These are phyloP conservation scores for Rhogogaster chlorosoma DNA, from an alignment of 2,888 invertebrate genomes.

Conservation along the genomic window DNA sequence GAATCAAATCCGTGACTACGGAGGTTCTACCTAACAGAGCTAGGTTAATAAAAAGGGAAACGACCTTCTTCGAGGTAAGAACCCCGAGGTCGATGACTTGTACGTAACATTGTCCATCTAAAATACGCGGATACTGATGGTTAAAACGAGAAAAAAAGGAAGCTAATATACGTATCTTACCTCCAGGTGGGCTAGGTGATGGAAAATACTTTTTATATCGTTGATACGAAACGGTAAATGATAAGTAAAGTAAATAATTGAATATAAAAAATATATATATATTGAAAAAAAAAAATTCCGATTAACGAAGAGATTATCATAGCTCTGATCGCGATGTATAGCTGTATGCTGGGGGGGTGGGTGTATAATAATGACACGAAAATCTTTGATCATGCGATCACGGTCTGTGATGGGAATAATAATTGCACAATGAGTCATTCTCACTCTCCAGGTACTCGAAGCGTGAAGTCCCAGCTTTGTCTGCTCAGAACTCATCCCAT, in stretches of 20 bases:
- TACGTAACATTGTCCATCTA: conserved; percentile 16
- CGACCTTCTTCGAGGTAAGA: conserved; percentile 39
- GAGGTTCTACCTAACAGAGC: background rate
- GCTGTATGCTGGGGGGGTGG: background rate
- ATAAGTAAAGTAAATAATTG: background rate
- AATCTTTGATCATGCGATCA: conserved; percentile 32
- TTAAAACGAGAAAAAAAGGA: background rate
- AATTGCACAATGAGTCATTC: conserved; percentile 69
- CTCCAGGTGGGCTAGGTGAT: background rate
- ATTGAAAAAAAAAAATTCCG: too few species aligned
- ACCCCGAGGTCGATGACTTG: conserved; percentile 1
- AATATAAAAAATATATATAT: background rate
- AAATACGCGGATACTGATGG: background rate
- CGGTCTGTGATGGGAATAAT: conserved; percentile 46
- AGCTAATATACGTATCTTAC: background rate
- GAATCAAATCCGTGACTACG: background rate
- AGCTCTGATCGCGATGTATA: background rate
- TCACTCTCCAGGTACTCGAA: conserved; percentile 62
- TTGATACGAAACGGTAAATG: background rate
- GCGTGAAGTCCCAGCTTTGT: conserved; percentile 71
- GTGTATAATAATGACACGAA: background rate
- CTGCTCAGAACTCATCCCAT: conserved; percentile 66
- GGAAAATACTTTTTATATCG: background rate
- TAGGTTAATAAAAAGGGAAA: conserved; percentile 41
- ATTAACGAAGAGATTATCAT: background rate